A percentile compares a stretch with the other conserved stretches of the same genome.
These are phyloP conservation scores for Acrocephalus kingi DNA, from an alignment of 2,113 vertebrate genomes.

Conservation along the genomic window DNA sequence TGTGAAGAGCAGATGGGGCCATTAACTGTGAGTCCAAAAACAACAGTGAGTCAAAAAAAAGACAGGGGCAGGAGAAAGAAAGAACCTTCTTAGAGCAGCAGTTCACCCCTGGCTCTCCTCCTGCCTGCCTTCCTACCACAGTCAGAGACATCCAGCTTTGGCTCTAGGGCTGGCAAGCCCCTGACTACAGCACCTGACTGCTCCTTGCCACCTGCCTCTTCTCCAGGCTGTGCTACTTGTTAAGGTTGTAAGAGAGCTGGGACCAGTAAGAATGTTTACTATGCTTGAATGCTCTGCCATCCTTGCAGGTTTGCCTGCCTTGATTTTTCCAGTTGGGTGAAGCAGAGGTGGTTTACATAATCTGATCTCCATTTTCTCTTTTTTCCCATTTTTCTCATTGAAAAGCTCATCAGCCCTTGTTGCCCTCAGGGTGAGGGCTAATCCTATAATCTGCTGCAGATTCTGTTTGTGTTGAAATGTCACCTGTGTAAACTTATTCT, in stretches of 20 bases:
- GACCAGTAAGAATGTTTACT: neutral
- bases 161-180: neutral
- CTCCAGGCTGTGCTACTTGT: neutral
- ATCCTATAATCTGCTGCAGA: neutral
- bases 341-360: neutral
- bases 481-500: neutral
- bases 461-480: neutral
- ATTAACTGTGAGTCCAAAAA: too few relatives aligned
- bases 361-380: neutral
- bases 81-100: neutral
- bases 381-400: neutral
- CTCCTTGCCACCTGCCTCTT: neutral
- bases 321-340: neutral
- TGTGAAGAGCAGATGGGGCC: neutral
- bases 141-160: neutral
- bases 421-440: neutral
- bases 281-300: neutral
- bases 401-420: neutral
- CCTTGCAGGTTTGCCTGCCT: neutral
- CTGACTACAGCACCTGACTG: neutral
- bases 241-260: neutral
- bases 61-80: neutral
- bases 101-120: neutral
- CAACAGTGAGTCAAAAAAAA: neutral
- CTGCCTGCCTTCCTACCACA: neutral